phyloP scores from a whole-genome alignment of 2,888 invertebrate genomes.

The Beris chalybata region DNA sequence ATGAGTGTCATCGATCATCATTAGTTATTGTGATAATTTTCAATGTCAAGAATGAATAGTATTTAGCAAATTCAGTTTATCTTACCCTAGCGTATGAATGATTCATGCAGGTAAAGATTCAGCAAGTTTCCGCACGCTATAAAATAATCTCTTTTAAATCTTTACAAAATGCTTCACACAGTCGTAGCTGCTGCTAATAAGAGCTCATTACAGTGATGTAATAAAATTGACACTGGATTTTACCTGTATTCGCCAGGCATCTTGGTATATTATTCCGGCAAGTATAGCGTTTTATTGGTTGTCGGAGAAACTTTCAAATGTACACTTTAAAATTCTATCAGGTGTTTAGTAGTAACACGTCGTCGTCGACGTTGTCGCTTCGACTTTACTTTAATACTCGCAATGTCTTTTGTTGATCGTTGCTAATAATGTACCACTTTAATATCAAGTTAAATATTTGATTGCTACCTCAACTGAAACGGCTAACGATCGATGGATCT shows the following conservation, averaged over 20 bases:
- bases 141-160: too few species aligned
- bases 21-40: conserved; percentile 25
- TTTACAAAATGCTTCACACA: too few species aligned
- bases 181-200: not conserved
- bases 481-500: conserved; percentile 17
- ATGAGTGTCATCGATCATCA: conserved; percentile 19
- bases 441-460: conserved; percentile 28
- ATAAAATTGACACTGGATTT: conserved; percentile 22
- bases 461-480: conserved; percentile 10
- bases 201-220: conserved; percentile 21
- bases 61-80: too few species aligned
- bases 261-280: not conserved
- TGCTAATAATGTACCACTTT: conserved; percentile 31
- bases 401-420: conserved; percentile 10
- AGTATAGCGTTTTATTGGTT: not conserved
- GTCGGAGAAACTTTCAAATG: not conserved
- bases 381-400: not conserved
- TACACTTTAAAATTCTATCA: conserved; percentile 24
- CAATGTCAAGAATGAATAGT: conserved; percentile 9
- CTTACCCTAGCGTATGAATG: too few species aligned
- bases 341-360: conserved; percentile 27
- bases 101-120: too few species aligned
- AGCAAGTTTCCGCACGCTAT: too few species aligned
- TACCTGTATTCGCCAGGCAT: not conserved
- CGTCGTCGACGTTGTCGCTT: conserved; percentile 4